Percentiles rank a stretch among this genome's conserved stretches.
These are phyloP conservation scores for Sinelater perroti DNA, from an alignment of 2,888 invertebrate species.

Conservation along the genomic window DNA sequence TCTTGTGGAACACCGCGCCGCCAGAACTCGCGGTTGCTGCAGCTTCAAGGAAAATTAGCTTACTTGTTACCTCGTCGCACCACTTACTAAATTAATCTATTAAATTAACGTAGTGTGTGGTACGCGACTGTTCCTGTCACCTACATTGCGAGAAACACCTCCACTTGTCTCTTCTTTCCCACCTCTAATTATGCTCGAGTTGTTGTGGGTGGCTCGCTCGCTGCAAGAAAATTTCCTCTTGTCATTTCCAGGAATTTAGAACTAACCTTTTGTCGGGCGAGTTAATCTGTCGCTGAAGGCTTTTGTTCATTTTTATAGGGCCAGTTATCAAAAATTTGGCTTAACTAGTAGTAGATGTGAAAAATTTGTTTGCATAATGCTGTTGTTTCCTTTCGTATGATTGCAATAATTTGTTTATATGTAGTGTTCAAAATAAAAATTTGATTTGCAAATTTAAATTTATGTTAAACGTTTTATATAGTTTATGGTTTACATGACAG, in stretches of 20 bases:
- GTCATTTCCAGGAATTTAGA: slow-evolving; percentile 28
- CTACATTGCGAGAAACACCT: slow-evolving; percentile 52
- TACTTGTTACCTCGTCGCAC: slow-evolving; percentile 59
- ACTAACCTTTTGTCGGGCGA: slow-evolving; percentile 1
- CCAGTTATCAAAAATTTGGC: too few relatives aligned
- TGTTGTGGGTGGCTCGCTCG: slow-evolving; percentile 38
- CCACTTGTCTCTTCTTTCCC: slow-evolving; percentile 44
- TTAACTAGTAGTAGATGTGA: too few relatives aligned
- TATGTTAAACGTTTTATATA: too few relatives aligned
- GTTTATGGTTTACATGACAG: too few relatives aligned
- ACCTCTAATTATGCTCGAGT: slow-evolving; percentile 43
- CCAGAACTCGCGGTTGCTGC: slow-evolving; percentile 47
- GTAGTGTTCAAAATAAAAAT: too few relatives aligned
- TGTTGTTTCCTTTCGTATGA: too few relatives aligned
- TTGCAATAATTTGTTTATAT: too few relatives aligned
- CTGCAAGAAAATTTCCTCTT: slow-evolving; percentile 29
- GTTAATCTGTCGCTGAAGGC: neutral
- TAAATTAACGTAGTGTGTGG: slow-evolving; percentile 57
- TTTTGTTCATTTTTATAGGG: too few relatives aligned
- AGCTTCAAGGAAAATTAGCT: slow-evolving; percentile 57
- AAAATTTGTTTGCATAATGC: too few relatives aligned
- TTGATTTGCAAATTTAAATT: too few relatives aligned
- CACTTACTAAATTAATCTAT: slow-evolving; percentile 61
- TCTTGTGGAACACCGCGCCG: slow-evolving; percentile 47
- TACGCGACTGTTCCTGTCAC: slow-evolving; percentile 57